phyloP scores from a whole-genome alignment of 2,888 invertebrate species.

The Habrosyne pyritoides region DNA sequence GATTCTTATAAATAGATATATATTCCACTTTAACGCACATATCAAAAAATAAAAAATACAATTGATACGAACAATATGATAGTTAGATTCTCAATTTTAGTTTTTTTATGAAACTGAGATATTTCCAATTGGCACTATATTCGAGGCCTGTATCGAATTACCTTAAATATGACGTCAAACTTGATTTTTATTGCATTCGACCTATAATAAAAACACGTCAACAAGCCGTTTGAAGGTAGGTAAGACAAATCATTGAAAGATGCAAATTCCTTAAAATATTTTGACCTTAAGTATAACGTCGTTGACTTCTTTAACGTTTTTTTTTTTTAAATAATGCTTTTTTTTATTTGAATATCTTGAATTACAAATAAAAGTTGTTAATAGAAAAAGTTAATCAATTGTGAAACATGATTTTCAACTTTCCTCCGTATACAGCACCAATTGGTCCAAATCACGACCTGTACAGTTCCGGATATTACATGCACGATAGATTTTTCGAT shows the following conservation, averaged over 20 bases:
- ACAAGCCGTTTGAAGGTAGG: background rate
- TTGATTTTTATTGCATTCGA: background rate
- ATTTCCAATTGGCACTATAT: background rate
- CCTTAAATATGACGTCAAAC: background rate
- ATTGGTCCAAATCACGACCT: constrained; percentile 27
- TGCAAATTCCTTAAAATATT: background rate
- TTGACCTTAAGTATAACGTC: background rate
- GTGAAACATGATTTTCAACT: background rate
- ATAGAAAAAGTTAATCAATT: too few relatives aligned
- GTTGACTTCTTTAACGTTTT: too few relatives aligned
- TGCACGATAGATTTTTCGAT: constrained; percentile 44
- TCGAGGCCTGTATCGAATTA: background rate
- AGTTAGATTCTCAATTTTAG: background rate
- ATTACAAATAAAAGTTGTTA: too few relatives aligned
- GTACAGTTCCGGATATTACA: constrained; percentile 40
- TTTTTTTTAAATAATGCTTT: too few relatives aligned
- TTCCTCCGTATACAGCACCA: constrained; percentile 17
- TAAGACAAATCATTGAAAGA: background rate
- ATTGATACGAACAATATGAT: too few relatives aligned
- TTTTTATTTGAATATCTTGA: too few relatives aligned
- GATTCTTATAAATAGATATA: too few relatives aligned
- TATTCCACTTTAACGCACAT: too few relatives aligned
- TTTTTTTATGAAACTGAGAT: background rate
- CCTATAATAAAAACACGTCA: background rate
- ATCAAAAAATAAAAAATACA: too few relatives aligned